Conservation (phyloP, 1,140 invertebrate species). For the Doryteuthis pealeii region DNA sequence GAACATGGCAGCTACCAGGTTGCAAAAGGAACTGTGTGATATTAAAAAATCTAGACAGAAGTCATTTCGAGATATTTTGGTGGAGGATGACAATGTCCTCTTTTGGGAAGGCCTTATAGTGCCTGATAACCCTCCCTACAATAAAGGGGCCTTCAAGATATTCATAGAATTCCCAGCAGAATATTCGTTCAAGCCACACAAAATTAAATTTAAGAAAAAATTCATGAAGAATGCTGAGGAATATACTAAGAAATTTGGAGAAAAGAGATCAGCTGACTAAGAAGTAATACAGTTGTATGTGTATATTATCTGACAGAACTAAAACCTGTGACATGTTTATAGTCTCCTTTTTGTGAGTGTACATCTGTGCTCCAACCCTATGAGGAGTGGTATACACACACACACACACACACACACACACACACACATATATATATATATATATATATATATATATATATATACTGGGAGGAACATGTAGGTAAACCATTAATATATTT, state of each 20-base stretch:
- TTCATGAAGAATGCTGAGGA: slow-evolving; percentile 99
- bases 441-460: too few species aligned
- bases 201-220: slow-evolving; percentile 97
- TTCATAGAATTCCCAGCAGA: slow-evolving; percentile 98
- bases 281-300: not conserved
- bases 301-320: not conserved
- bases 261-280: slow-evolving; percentile 90
- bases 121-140: slow-evolving; percentile 94
- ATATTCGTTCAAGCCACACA: slow-evolving; percentile 99
- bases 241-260: slow-evolving; percentile 95
- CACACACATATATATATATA: not conserved
- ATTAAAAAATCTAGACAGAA: slow-evolving; percentile 28
- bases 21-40: slow-evolving; percentile 62
- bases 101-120: slow-evolving; percentile 58
- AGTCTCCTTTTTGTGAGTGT: not conserved
- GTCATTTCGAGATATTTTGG: slow-evolving; percentile 39
- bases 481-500: too few species aligned
- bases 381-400: not conserved
- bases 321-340: not conserved
- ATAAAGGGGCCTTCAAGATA: slow-evolving; percentile 97
- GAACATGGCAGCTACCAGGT: too few species aligned
- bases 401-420: not conserved
- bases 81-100: slow-evolving; percentile 52
- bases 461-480: too few species aligned
- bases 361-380: too few species aligned